These are phyloP conservation scores for Oophaga pumilio DNA, from an alignment of 2,113 vertebrate genomes.

Conservation along the genomic window DNA sequence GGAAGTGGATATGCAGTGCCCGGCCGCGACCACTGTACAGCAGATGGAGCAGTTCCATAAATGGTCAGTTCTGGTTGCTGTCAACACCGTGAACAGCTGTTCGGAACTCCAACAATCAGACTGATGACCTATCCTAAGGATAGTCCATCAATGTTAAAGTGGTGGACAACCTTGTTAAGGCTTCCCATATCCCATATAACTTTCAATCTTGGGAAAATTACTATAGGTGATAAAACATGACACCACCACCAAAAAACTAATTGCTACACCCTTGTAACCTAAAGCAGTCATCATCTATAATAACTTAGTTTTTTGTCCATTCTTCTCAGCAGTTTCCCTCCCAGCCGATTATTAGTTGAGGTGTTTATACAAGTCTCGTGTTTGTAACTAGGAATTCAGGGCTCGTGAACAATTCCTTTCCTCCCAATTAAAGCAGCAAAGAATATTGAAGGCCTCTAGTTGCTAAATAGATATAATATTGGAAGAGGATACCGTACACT, in stretches of 20 bases:
- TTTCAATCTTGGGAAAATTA: too few relatives aligned
- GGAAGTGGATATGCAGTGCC: too few relatives aligned
- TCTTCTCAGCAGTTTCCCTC: neutral
- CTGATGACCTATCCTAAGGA: too few relatives aligned
- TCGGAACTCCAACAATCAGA: too few relatives aligned
- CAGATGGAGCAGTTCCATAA: too few relatives aligned
- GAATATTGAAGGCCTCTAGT: slow-evolving; percentile 33
- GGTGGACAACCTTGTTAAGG: too few relatives aligned
- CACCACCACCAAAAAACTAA: neutral
- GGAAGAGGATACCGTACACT: slow-evolving; percentile 22
- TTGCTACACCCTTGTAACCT: neutral
- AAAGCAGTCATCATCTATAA: neutral
- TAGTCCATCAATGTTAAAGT: too few relatives aligned
- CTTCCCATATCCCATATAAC: too few relatives aligned
- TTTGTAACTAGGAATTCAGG: neutral
- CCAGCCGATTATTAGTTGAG: neutral
- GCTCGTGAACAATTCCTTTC: slow-evolving; percentile 17
- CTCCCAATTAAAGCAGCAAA: slow-evolving; percentile 33
- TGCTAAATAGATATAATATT: slow-evolving; percentile 53
- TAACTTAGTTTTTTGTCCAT: neutral
- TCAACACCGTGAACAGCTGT: too few relatives aligned
- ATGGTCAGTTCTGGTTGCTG: too few relatives aligned
- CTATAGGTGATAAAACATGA: neutral
- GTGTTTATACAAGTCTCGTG: neutral
- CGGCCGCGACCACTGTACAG: too few relatives aligned